Evolutionary conservation across 1,140 invertebrate species (phyloP), one percentile per base, ranked within the genome.

Genomic region (Steinernema khuongi): DNA sequence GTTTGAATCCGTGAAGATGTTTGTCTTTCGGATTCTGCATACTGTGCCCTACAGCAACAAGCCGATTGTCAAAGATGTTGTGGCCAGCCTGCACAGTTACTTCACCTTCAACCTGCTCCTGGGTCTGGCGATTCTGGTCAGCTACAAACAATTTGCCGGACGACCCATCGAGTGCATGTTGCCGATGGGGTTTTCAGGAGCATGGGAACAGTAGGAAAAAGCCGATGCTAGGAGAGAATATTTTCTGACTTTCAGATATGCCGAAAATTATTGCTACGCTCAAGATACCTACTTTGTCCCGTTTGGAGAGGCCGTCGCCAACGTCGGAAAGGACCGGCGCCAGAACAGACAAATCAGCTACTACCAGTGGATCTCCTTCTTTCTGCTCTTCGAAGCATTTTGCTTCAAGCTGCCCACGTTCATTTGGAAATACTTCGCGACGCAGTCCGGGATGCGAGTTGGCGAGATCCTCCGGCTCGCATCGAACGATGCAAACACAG

Each of bases 291-390:
- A 84, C 76, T 85, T 77, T 69, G 79, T 84, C 14, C 72, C 81
- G 1, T 79, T 85, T 36, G 74, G 74, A n/a, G 30, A 67, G 17
- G 71, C 78, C 1, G 33, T 81, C 14, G 74, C 71, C 26, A 68
- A 32, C 0, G 70, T 79, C 60, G 75, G 44, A 7, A 28, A 29
- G 14, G 72, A 71, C 19, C 60, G 80, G 31, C 31, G 60, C 26
- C 31, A 68, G 41, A 74, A 83, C 26, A 71, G 70, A 17, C 31
- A 71, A 26, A 81, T 81, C 31, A 77, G 74, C 19, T 88, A 88
- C 74, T 88, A 88, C 79, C 87, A 88, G 74, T 88, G 87, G 87
- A 86, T 88, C 29, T 86, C 87, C 0, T 86, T 87, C 68, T 82
- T 87, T 36, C 74, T 87, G 2, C 43, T 87, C 0, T 80, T 87